phyloP scores from a whole-genome alignment of 2,113 vertebrate genomes.

The Oreochromis tanganicae region DNA sequence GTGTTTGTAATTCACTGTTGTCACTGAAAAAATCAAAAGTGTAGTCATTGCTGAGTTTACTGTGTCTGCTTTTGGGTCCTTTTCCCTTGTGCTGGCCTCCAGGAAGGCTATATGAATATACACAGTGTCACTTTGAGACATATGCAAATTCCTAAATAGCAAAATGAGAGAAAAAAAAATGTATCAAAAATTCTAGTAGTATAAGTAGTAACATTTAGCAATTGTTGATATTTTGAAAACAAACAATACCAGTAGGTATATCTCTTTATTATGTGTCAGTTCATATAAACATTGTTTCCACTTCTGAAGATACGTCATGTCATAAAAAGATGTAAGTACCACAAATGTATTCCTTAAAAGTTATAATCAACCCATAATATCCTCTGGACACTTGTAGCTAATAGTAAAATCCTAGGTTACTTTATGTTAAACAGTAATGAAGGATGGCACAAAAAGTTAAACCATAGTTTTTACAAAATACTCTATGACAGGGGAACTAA shows the following conservation, averaged over 20 bases:
- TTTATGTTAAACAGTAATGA: fast-evolving
- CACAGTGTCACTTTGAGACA: not conserved
- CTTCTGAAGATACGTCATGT: not conserved
- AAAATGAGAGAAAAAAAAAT: fast-evolving
- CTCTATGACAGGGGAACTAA: fast-evolving
- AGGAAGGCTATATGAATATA: fast-evolving
- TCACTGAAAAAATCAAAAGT: not conserved
- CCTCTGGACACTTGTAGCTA: fast-evolving
- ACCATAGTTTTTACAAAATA: fast-evolving
- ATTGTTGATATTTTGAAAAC: fast-evolving
- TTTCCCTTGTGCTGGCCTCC: fast-evolving
- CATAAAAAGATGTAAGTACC: not conserved
- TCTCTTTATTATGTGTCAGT: not conserved
- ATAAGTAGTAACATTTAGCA: fast-evolving
- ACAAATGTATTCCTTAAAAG: not conserved
- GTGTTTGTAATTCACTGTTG: not conserved
- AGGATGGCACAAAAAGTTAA: not conserved
- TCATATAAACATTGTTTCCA: fast-evolving
- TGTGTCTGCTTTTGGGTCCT: fast-evolving
- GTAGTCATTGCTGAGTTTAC: not conserved
- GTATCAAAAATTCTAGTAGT: not conserved
- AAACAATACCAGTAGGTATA: not conserved
- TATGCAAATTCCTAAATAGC: fast-evolving
- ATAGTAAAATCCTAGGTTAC: not conserved
- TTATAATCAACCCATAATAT: not conserved